A percentile compares a stretch with the other conserved stretches of the same genome.
These are phyloP conservation scores for Falco berigora DNA, from an alignment of 2,797 vertebrate species.

Conservation along the genomic window DNA sequence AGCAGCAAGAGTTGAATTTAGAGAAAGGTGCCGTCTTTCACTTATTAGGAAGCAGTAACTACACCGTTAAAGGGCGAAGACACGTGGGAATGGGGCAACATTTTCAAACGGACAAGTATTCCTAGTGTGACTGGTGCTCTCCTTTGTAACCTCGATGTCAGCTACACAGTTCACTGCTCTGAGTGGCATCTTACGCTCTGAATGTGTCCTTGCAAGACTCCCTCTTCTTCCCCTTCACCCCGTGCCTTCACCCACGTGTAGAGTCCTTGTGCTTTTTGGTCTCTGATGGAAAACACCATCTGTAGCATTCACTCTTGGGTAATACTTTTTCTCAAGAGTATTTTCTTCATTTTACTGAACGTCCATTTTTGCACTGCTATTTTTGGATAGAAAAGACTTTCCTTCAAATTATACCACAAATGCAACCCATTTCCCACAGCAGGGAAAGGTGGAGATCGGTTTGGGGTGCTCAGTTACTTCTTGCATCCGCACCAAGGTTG, in stretches of 20 bases:
- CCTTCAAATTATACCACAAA: not conserved
- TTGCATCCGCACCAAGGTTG: not conserved
- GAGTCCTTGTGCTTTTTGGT: rapidly evolving
- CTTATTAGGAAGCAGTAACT: not conserved
- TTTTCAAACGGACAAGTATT: not conserved
- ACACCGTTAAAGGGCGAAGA: not conserved
- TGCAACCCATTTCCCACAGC: not conserved
- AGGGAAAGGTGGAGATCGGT: not conserved
- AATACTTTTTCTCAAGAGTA: not conserved
- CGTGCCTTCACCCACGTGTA: rapidly evolving
- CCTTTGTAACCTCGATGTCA: rapidly evolving
- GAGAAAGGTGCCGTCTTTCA: not conserved
- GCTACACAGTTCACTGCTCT: not conserved
- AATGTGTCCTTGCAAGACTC: not conserved
- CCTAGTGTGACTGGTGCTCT: not conserved
- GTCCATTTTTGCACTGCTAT: not conserved
- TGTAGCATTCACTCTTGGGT: not conserved
- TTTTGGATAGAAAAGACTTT: not conserved
- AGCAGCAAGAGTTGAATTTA: not conserved
- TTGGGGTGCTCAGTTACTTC: not conserved
- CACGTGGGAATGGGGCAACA: rapidly evolving
- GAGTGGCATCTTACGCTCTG: not conserved
- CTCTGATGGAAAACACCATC: not conserved
- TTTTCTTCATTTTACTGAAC: not conserved
- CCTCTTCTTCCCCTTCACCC: not conserved